A percentile compares a stretch with the other conserved stretches of the same genome.
phyloP scores from a whole-genome alignment of 2,888 invertebrate genomes.

The Athetis lepigone region DNA sequence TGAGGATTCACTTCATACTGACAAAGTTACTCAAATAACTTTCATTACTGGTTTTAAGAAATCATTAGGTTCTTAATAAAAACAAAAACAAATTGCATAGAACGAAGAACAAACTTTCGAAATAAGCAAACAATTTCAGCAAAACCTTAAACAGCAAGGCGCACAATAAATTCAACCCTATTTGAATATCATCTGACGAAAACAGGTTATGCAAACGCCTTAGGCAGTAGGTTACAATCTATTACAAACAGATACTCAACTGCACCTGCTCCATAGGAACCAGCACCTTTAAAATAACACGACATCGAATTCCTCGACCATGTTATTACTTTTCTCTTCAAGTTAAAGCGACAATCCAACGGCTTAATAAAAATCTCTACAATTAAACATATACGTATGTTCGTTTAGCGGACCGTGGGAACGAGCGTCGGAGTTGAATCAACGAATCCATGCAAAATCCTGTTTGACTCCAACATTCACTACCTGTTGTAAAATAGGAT shows the following conservation, averaged over 20 bases:
- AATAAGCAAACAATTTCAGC: constrained; percentile 12
- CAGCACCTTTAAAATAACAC: constrained; percentile 12
- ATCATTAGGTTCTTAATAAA: too few relatives aligned
- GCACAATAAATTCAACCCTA: constrained; percentile 18
- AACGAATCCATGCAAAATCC: constrained; percentile 70
- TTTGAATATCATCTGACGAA: constrained; percentile 27
- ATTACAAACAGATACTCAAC: constrained; percentile 15
- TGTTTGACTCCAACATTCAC: constrained; percentile 63
- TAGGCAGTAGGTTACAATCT: constrained; percentile 44
- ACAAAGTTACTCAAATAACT: too few relatives aligned
- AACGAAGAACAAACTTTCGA: too few relatives aligned
- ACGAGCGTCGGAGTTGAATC: constrained; percentile 61
- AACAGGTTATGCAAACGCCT: constrained; percentile 49
- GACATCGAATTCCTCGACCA: neutral
- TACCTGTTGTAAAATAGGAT: constrained; percentile 62
- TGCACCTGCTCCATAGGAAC: constrained; percentile 27
- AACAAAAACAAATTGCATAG: too few relatives aligned
- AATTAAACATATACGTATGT: constrained; percentile 65
- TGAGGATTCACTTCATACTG: too few relatives aligned
- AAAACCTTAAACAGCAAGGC: constrained; percentile 13
- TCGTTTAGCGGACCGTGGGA: constrained; percentile 67
- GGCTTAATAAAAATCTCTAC: constrained; percentile 60
- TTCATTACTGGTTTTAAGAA: neutral
- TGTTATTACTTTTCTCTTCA: neutral
- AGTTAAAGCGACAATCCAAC: constrained; percentile 55